A percentile compares a stretch with the other conserved stretches of the same genome.
These are phyloP conservation scores for Acestrorhynchus altus DNA, from an alignment of 2,797 vertebrate genomes.

Conservation along the genomic window DNA sequence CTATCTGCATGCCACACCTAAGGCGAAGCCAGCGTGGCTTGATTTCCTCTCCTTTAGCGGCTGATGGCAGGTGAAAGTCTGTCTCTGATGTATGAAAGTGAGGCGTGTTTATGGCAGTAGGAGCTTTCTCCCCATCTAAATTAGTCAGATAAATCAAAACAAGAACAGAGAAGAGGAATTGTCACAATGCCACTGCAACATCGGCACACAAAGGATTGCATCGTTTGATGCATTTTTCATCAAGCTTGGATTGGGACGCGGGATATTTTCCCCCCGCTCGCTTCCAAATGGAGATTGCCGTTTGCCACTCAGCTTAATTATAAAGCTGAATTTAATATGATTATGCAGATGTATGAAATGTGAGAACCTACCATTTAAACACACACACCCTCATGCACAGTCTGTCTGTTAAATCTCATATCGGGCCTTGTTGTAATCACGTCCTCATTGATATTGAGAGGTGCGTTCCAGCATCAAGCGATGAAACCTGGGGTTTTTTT, in stretches of 20 bases:
- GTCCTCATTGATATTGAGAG: background rate
- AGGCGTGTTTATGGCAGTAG: conserved; percentile 49
- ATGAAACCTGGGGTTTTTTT: background rate
- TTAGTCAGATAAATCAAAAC: conserved; percentile 58
- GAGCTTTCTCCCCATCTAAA: conserved; percentile 37
- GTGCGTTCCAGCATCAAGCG: background rate
- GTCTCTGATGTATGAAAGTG: conserved; percentile 50
- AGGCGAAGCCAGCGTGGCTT: conserved; percentile 42
- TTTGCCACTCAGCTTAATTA: conserved; percentile 49
- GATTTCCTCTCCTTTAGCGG: conserved; percentile 36
- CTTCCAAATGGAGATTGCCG: conserved; percentile 31
- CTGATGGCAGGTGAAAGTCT: conserved; percentile 42
- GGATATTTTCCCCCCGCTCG: conserved; percentile 20
- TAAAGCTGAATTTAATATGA: conserved; percentile 38
- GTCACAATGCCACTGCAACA: conserved; percentile 43
- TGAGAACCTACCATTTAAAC: conserved; percentile 20
- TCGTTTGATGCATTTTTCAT: conserved; percentile 55
- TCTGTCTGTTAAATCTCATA: conserved; percentile 8
- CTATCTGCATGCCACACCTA: conserved; percentile 54
- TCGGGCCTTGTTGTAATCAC: conserved; percentile 6
- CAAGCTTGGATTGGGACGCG: conserved; percentile 25
- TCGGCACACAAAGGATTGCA: conserved; percentile 42
- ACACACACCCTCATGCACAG: background rate
- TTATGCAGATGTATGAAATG: conserved; percentile 28
- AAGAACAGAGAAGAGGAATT: conserved; percentile 34